Evolutionary conservation across 1,140 invertebrate species (phyloP), one percentile per base, ranked within the genome.

Genomic region (Drosophila kohkoa): DNA sequence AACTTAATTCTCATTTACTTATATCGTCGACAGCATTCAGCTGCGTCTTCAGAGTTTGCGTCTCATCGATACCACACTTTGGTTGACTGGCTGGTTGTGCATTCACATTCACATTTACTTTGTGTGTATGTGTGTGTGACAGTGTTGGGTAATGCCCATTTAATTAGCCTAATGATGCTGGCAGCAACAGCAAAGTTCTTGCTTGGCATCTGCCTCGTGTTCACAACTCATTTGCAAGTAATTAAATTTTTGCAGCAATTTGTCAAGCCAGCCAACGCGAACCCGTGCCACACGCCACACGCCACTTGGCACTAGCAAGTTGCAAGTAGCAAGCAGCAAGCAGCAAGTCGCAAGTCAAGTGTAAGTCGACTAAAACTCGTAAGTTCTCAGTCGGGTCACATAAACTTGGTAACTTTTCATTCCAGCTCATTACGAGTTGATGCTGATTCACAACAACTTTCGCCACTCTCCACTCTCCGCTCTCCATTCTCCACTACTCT

Each of bases 241-340:
- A 85, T 85, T 85, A 85, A 64, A 68, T 81, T 77, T 69, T 57
- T 68, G 45, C 64, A 65, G 71, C 81, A 80, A 80, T 83, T 81
- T 86, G 67, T 86, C 78, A 86, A 65, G 51, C 7, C 38, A 54
- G 13, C 51, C 16, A 51, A 38, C 46, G 38, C 2, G 13, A 30
- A 38, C 38, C 35, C 20, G 10, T 28, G 13, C 3, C 5, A 32
- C 43, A 13, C 25, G 25, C 49, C 5, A 55, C 32, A 13, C 32
- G 30, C 5, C 32, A 8, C 35, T 38, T 38, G 35, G 10, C 11
- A 35, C 25, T 20, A 2, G 25, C 49, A 49, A 10, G 10, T n/a
- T 1, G 38, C 20, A 41, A 54, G 5, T 28, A 5, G 43, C 43
- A 46, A 13, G 32, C 1, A 3, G 38, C 35, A 35, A 35, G 20